Conservation (phyloP, 2,797 vertebrate species). For the Sebastes vulpes region DNA sequence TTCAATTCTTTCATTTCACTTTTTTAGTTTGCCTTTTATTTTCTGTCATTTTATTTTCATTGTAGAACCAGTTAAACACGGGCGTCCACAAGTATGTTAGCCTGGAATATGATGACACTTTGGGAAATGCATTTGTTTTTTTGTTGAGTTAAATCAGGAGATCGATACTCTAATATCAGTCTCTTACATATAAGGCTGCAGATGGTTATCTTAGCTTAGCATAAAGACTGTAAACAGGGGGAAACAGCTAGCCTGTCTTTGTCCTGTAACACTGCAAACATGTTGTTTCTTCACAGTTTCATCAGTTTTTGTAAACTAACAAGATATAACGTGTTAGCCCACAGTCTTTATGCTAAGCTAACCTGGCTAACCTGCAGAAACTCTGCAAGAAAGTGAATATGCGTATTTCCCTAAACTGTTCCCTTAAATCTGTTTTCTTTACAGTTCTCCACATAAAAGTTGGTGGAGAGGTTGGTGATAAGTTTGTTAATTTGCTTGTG, state of each 20-base stretch:
- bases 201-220: not conserved
- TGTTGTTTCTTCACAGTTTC: not conserved
- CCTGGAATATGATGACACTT: not conserved
- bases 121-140: not conserved
- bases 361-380: not conserved
- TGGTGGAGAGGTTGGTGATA: not conserved
- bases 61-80: not conserved
- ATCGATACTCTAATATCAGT: not conserved
- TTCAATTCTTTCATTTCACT: slow-evolving; percentile 1
- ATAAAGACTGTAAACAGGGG: not conserved
- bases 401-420: not conserved
- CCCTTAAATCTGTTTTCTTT: slow-evolving; percentile 2
- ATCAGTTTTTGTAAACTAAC: not conserved
- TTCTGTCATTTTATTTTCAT: not conserved
- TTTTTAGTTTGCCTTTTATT: not conserved
- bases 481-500: not conserved
- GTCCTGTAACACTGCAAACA: not conserved
- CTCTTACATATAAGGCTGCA: not conserved
- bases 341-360: not conserved
- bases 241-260: not conserved
- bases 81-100: not conserved
- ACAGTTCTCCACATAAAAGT: not conserved
- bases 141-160: not conserved
- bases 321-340: not conserved
- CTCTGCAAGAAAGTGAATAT: not conserved